Conservation (phyloP, 1,140 invertebrate genomes). For the Eumaeus atala region DNA sequence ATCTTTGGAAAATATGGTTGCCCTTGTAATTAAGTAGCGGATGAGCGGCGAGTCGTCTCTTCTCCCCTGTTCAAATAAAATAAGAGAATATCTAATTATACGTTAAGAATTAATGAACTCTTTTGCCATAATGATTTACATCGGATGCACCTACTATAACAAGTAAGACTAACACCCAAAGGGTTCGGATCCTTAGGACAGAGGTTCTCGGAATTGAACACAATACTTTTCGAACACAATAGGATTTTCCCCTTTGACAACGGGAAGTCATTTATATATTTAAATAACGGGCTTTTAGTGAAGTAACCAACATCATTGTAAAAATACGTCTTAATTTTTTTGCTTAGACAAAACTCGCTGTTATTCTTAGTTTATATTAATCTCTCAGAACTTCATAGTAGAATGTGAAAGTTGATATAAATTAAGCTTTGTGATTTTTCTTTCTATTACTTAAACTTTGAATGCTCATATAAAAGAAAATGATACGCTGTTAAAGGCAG, state of each 20-base stretch:
- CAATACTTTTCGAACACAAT: conserved; percentile 46
- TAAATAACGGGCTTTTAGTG: conserved; percentile 41
- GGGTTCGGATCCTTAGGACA: conserved; percentile 30
- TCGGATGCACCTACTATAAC: conserved; percentile 12
- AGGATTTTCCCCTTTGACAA: conserved; percentile 41
- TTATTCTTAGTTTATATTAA: neutral
- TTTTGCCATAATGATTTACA: neutral
- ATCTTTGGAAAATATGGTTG: no score
- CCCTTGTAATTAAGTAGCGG: no score
- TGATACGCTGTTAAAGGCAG: no score
- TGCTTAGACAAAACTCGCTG: conserved; percentile 2
- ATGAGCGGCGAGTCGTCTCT: no score
- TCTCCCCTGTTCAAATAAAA: no score
- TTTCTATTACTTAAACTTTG: neutral
- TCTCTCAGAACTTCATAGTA: neutral
- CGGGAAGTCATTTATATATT: conserved; percentile 37
- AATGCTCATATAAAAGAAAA: no score
- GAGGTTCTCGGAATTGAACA: conserved; percentile 39
- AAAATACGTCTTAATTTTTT: conserved; percentile 22
- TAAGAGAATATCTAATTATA: no score
- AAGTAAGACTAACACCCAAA: conserved; percentile 30
- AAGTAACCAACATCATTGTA: conserved; percentile 32
- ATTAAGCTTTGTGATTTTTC: neutral
- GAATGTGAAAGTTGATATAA: neutral
- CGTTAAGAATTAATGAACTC: conserved; percentile 4